Evolutionary conservation across 1,140 invertebrate genomes (phyloP).

Genomic region (Drosophila littoralis): DNA sequence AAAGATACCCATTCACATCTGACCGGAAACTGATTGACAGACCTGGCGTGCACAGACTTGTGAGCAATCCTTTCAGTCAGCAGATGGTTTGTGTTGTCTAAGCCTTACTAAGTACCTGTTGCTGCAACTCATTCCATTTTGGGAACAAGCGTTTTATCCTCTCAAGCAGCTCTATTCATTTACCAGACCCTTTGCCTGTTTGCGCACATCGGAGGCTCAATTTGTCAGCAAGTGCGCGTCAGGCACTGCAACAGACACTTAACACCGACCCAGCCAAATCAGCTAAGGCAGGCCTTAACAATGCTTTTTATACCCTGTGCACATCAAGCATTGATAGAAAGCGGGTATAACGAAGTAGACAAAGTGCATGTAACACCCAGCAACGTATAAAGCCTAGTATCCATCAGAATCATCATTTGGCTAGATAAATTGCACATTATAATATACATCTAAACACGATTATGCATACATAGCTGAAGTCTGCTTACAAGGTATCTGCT

Average conservation of each 20-base stretch:
- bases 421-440: not conserved
- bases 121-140: constrained; percentile 1
- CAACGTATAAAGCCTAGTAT: no score
- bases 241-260: constrained; percentile 52
- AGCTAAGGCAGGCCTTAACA: constrained; percentile 36
- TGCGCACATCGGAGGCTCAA: constrained; percentile 43
- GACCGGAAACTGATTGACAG: not conserved
- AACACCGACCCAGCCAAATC: constrained; percentile 26
- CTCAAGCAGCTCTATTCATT: constrained; percentile 49
- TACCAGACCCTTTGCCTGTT: constrained; percentile 40
- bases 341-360: not conserved
- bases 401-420: no score
- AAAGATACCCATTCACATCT: not conserved
- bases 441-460: not conserved
- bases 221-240: constrained; percentile 52
- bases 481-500: not conserved
- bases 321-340: not conserved
- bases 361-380: not conserved
- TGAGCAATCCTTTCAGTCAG: not conserved
- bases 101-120: constrained; percentile 28
- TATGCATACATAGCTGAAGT: no score
- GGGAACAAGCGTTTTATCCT: constrained; percentile 10
- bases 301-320: constrained; percentile 17
- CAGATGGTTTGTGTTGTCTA: not conserved
- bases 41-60: not conserved